Evolutionary conservation across 2,797 vertebrate genomes (phyloP), one percentile per base, ranked within the genome.

Genomic region (Sciaenops ocellatus): DNA sequence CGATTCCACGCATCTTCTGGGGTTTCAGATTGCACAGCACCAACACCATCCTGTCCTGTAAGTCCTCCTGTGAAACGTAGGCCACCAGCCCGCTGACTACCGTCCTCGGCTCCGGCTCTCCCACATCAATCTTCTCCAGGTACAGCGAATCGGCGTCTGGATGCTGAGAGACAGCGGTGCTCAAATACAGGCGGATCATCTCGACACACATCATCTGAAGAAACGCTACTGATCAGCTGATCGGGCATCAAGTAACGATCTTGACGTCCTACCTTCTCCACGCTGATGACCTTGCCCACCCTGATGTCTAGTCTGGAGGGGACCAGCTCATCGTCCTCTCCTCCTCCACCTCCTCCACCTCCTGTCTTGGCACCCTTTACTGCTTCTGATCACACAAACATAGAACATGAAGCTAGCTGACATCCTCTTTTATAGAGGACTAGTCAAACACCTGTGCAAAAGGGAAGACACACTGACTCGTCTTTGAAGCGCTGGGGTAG

Each of bases 1-100:
- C 98, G 0, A 99, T 95, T 0, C 98, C 98, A 41, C 98, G 93
- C 98, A 99, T 99, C 93, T 99, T 99, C 95, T 99, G 98, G 47
- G 98, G 96, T 84, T 98, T 99, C 71, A 99, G 94, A 69, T 99
- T 99, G 92, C 98, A 99, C 3, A 99, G 94, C 87, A 99, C 78
- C 87, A 99, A 90, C 87, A 99, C 98, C 77, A 95, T 92, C 73
- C 98, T 93, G 87, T 97, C 97, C 92, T 97, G 97, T 47, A 99
- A 91, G 46, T 97, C 95, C 86, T 98, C 97, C 90, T 87, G 93
- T 38, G 97, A 93, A 38, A 99, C 72, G 1, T 96, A 98, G 66
- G 97, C 96, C 80, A 98, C 98, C 88, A 99, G 93, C 61, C 98
- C 98, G 0, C 98, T 99, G 83, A 99, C 97, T 22, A 99, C 98